Evolutionary conservation across 2,888 invertebrate species (phyloP).

Genomic region (Crematogaster levior): DNA sequence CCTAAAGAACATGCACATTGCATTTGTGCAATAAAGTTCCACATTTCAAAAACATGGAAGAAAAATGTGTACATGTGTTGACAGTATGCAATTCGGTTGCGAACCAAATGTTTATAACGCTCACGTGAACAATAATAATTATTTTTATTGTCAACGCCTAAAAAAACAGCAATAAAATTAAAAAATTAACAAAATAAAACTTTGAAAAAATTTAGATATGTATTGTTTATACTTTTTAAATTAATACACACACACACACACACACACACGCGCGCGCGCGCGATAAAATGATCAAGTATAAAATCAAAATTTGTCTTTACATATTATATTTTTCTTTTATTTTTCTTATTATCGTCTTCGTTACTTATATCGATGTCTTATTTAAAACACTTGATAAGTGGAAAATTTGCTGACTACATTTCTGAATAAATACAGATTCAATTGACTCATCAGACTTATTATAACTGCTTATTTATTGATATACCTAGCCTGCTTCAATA

Average conservation of each 20-base stretch:
- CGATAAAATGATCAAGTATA: too few relatives aligned
- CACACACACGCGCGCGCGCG: too few relatives aligned
- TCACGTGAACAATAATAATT: not conserved
- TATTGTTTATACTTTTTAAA: not conserved
- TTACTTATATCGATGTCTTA: not conserved
- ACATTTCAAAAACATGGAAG: not conserved
- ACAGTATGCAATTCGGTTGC: slow-evolving; percentile 5
- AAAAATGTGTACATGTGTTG: not conserved
- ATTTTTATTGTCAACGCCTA: not conserved
- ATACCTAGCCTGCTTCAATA: not conserved
- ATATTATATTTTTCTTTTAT: not conserved
- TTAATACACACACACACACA: not conserved
- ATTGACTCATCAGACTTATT: too few relatives aligned
- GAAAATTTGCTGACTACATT: not conserved
- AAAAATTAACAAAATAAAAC: not conserved
- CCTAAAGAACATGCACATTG: not conserved
- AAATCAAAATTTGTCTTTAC: not conserved
- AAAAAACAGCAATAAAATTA: not conserved
- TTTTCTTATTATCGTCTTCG: not conserved
- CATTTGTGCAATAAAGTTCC: not conserved
- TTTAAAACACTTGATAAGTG: not conserved
- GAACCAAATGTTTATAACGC: not conserved
- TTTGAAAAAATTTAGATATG: not conserved
- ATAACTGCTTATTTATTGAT: not conserved
- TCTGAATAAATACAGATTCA: not conserved